Conservation (phyloP, 2,888 invertebrate genomes). For the Drosophila ezoana region DNA sequence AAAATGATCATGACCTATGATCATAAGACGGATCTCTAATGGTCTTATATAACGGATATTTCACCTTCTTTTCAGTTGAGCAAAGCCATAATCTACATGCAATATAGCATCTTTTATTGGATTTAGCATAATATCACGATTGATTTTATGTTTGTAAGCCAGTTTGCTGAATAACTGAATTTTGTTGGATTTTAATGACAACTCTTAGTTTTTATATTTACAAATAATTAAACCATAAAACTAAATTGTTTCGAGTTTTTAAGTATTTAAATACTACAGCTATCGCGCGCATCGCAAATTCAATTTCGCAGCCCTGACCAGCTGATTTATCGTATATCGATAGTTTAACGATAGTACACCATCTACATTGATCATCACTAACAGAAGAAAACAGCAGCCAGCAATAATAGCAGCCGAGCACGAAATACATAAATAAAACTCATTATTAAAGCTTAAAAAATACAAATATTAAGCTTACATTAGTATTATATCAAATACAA, state of each 20-base stretch:
- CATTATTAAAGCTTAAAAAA: conserved; percentile 5
- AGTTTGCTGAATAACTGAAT: no score
- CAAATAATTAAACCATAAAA: no score
- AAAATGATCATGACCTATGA: background rate
- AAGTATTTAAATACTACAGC: conserved; percentile 11
- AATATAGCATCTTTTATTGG: no score
- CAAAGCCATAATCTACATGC: no score
- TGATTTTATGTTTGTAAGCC: no score
- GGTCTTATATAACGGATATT: no score
- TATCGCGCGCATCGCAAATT: background rate
- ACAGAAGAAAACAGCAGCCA: conserved; percentile 26
- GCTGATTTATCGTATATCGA: conserved; percentile 20
- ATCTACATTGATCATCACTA: background rate
- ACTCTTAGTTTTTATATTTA: no score
- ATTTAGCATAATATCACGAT: no score
- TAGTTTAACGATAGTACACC: conserved; percentile 1
- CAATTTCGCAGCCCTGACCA: conserved; percentile 12
- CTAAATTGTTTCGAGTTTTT: no score
- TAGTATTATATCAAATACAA: conserved; percentile 23
- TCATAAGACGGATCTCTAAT: no score
- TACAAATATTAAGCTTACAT: conserved; percentile 9
- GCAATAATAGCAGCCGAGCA: conserved; percentile 8
- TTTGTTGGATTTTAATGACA: no score
- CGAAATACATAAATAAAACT: conserved; percentile 26
- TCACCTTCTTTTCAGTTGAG: no score